These are phyloP conservation scores for Cassiopea andromeda DNA, from an alignment of 30 jellyfish, hydroid and myxozoan genomes.

Conservation along the genomic window DNA sequence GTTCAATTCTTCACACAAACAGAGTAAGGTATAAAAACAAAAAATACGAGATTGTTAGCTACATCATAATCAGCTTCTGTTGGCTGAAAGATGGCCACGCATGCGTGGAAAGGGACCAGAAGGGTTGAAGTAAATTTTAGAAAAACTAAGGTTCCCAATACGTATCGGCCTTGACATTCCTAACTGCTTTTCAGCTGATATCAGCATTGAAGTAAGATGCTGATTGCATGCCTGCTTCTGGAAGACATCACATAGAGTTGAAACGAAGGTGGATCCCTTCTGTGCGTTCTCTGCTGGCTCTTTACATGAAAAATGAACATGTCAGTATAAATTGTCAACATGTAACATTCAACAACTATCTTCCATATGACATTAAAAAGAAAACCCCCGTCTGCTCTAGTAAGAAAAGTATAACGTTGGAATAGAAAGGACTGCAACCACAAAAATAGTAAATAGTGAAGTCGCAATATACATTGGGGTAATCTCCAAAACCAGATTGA, in stretches of 20 bases:
- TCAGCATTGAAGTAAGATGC: neutral
- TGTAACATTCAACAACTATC: no score
- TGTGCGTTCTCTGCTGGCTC: neutral
- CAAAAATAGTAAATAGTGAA: no score
- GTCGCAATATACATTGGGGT: no score
- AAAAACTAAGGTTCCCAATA: neutral
- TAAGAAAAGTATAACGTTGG: no score
- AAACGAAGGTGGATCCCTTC: constrained; percentile 1
- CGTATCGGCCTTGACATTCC: neutral
- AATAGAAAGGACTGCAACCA: no score
- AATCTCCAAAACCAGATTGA: no score
- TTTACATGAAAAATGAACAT: neutral
- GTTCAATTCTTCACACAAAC: no score
- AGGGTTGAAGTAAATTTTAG: neutral
- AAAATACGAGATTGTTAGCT: no score
- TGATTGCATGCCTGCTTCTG: neutral
- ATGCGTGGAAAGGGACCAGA: no score
- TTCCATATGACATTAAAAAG: no score
- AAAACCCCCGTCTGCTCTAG: no score
- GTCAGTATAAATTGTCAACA: neutral
- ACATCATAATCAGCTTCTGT: neutral
- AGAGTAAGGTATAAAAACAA: no score
- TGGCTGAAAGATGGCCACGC: neutral
- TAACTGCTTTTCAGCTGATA: neutral
- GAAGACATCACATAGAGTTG: neutral